Evolutionary conservation across 2,113 vertebrate species (phyloP), one percentile per base, ranked within the genome.

Genomic region (Motacilla tschutschensis): DNA sequence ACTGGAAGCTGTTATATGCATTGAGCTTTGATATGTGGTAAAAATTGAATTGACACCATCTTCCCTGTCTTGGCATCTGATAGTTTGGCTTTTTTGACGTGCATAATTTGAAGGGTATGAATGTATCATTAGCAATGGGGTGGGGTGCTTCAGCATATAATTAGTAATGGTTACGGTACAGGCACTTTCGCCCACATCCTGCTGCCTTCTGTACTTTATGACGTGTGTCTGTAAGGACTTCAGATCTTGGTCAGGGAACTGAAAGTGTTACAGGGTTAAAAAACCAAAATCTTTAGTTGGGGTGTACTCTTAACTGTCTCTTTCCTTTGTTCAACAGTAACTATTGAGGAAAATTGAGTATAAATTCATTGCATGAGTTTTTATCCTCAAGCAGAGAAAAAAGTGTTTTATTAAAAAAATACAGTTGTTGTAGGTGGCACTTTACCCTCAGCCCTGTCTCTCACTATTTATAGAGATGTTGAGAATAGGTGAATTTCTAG

Each of bases 141-240:
- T 82, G 46, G 55, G 36, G 53, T 84, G 59, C 50, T 86, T 84
- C 64, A 86, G 43, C 72, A 14, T 66, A 18, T 79, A 50, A 69
- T 93, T 71, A 87, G 38, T 63, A 74, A 33, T 79, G 70, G 60
- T 64, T 79, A 73, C 1, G 0, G 44, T 70, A 64, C 29, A 53
- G 53, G 8, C 65, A 74, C 81, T 91, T 86, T 72, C 0, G 0
- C 72, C 51, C 31, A 47, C 33, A 48, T 63, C 67, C 33, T 82
- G 38, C 74, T 76, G 72, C 44, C 51, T 63, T 88, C 28, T 6
- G 6, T 76, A 14, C 2, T 1, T 62, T 59, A 3, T 18, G 20
- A 15, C 18, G 5, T 58, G 10, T 47, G 22, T 58, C 50, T 74
- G 10, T 70, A 28, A 31, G 33, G 91, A 29, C 71, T 79, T 2